Conservation (phyloP, 2,888 invertebrate species). For the Drosophila tripunctata region DNA sequence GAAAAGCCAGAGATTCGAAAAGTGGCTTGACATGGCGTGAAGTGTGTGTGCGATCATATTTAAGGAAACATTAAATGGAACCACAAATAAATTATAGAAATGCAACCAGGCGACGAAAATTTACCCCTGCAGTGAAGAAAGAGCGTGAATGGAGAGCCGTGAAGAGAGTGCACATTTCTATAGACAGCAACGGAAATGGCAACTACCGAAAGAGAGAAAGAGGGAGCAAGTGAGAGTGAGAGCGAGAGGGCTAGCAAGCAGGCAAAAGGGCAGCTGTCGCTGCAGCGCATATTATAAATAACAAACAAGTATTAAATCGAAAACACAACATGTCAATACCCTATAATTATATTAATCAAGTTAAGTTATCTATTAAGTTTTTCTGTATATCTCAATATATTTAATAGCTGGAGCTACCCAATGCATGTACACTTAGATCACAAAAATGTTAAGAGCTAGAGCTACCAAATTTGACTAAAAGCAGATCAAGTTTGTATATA, state of each 20-base stretch:
- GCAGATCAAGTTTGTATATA: no score
- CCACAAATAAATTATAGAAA: slow-evolving; percentile 59
- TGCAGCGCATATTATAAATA: slow-evolving; percentile 63
- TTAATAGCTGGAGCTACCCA: no score
- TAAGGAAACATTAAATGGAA: slow-evolving; percentile 30
- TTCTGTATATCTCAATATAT: no score
- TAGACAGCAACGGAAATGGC: slow-evolving; percentile 62
- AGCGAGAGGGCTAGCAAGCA: slow-evolving; percentile 7
- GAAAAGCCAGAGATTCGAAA: neutral
- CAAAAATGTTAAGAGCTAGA: no score
- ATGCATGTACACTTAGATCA: no score
- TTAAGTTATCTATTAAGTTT: no score
- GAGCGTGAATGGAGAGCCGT: slow-evolving; percentile 1
- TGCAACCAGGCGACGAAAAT: slow-evolving; percentile 38
- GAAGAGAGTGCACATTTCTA: slow-evolving; percentile 15
- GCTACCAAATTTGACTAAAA: no score
- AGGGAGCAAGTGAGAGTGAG: neutral
- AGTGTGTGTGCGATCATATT: slow-evolving; percentile 29
- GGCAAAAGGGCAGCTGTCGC: slow-evolving; percentile 59
- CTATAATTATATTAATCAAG: no score
- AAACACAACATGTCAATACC: slow-evolving; percentile 29
- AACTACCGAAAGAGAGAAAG: slow-evolving; percentile 35
- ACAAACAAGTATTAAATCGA: slow-evolving; percentile 47
- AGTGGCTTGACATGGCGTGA: slow-evolving; percentile 8
- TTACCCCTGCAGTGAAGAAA: slow-evolving; percentile 58